Percentiles rank a stretch among this genome's conserved stretches.
These are phyloP conservation scores for Glaucidium brasilianum DNA, from an alignment of 2,113 vertebrate genomes.

Conservation along the genomic window DNA sequence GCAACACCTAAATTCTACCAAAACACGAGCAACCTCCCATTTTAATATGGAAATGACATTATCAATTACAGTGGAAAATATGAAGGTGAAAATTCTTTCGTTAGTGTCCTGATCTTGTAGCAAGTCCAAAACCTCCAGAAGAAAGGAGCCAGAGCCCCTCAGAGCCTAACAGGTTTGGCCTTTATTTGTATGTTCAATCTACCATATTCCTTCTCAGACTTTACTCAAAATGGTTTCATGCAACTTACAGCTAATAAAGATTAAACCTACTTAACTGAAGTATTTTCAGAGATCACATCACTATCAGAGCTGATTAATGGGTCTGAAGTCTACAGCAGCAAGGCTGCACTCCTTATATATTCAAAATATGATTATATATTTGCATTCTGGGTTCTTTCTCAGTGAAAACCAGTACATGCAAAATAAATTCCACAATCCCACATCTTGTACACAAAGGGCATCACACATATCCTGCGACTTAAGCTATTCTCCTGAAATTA, in stretches of 20 bases:
- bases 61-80: background rate
- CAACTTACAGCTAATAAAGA: slow-evolving; percentile 45
- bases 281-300: slow-evolving; percentile 48
- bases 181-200: background rate
- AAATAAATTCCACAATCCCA: slow-evolving; percentile 50
- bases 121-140: background rate
- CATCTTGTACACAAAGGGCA: slow-evolving; percentile 57
- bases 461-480: slow-evolving; percentile 48
- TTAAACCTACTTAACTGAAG: slow-evolving; percentile 40
- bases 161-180: background rate
- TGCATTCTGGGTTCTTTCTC: slow-evolving; percentile 44
- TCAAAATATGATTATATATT: slow-evolving; percentile 13
- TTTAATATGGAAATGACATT: background rate
- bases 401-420: slow-evolving; percentile 17
- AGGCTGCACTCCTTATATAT: background rate
- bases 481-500: slow-evolving; percentile 63
- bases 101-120: background rate
- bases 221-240: slow-evolving; percentile 21
- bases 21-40: background rate
- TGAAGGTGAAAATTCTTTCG: background rate
- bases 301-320: background rate
- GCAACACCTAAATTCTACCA: background rate
- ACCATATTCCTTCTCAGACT: background rate
- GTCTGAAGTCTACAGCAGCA: background rate
- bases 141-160: background rate